Evolutionary conservation across 2,797 vertebrate genomes (phyloP).

Genomic region (Sebastes ruberrimus): DNA sequence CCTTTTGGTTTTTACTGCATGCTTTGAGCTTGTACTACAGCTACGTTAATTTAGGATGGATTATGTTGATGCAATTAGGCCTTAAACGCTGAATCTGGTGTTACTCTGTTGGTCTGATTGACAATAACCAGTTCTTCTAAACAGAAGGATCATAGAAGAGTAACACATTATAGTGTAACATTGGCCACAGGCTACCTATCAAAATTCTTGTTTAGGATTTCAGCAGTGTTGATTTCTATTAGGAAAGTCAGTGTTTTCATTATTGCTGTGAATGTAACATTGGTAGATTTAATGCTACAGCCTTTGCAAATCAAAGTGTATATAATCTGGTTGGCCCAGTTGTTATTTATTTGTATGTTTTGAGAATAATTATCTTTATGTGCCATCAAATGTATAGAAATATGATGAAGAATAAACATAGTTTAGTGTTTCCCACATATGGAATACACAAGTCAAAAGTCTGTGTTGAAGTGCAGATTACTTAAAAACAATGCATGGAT

Average conservation of each 20-base stretch:
- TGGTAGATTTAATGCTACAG: constrained; percentile 32
- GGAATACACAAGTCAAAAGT: neutral
- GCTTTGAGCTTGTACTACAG: constrained; percentile 38
- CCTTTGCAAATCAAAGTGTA: constrained; percentile 16
- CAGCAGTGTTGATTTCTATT: neutral
- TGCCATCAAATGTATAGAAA: constrained; percentile 46
- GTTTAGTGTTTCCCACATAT: constrained; percentile 1
- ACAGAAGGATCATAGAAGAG: neutral
- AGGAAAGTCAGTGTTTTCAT: constrained; percentile 6
- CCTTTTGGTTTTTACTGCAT: constrained; percentile 72
- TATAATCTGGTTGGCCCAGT: constrained; percentile 5
- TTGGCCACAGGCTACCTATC: constrained; percentile 12
- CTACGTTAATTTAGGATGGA: constrained; percentile 10
- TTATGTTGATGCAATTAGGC: constrained; percentile 29
- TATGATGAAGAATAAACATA: neutral
- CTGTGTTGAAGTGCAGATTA: neutral
- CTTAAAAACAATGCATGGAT: neutral
- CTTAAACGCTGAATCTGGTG: constrained; percentile 53
- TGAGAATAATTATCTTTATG: constrained; percentile 22
- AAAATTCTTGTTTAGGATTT: neutral
- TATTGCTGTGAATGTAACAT: constrained; percentile 36
- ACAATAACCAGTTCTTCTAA: neutral
- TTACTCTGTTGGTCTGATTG: constrained; percentile 51
- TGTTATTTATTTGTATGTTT: constrained; percentile 29
- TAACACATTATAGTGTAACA: neutral